Evolutionary conservation across 2,888 invertebrate genomes (phyloP), one percentile per base, ranked within the genome.

Genomic region (Erannis defoliaria): DNA sequence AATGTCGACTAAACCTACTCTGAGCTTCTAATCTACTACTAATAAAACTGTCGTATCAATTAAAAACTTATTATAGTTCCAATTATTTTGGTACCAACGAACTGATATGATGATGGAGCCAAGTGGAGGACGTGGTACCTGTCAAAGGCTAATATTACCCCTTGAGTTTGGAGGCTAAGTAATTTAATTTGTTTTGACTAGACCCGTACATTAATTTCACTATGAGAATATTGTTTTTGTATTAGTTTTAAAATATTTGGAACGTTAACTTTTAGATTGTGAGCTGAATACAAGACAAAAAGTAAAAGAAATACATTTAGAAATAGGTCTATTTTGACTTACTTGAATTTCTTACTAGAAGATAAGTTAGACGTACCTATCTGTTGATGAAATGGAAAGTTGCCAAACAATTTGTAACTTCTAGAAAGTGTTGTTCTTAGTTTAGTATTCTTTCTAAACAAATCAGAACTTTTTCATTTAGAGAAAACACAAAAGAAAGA

Each of bases 401-500:
- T 77, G 72, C 70, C 75, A 73, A 81, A 74, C 73, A 76, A 76
- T 38, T 53, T 72, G 71, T 66, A 75, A 81, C 72, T 80, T 80
- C 61, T 71, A 68, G 62, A 72, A 71, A 78, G 76, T 78, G 74
- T 74, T 77, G 72, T 75, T 75, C 72, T 75, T 74, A 75, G 68
- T 75, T 72, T 72, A 64, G 67, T 71, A 71, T 74, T 74, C 73
- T 77, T 74, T 74, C 74, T 71, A 64, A 72, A 80, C 76, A 79
- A 82, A 80, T 79, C 78, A 78, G 77, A 84, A 82, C 80, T 81
- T 84, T 80, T 76, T 72, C 81, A 73, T 69, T 69, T 65, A 67
- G 61, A 55, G 43, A 45, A 64, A 65, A 46, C 16, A 58, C 21
- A 31, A 53, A 62, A 57, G 35, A 33, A 50, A 43, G 29, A 55